Evolutionary conservation across 2,888 invertebrate species (phyloP).

Genomic region (Papilio gigon): DNA sequence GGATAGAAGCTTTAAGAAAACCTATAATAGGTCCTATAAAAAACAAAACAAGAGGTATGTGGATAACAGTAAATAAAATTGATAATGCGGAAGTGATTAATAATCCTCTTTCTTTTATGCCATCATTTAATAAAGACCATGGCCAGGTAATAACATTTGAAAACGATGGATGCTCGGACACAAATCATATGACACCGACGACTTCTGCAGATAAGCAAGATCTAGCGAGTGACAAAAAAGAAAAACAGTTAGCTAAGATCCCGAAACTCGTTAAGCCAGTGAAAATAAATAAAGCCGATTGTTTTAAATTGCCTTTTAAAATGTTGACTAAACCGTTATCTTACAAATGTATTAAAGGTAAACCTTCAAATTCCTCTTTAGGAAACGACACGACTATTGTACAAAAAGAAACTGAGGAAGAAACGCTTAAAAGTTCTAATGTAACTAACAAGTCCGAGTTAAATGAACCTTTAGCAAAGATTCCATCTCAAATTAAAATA

Average conservation of each 20-base stretch:
- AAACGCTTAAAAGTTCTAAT: neutral
- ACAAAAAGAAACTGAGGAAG: neutral
- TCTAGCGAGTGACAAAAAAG: conserved; percentile 36
- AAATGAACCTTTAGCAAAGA: conserved; percentile 54
- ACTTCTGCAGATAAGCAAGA: conserved; percentile 33
- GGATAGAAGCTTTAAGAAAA: conserved; percentile 69
- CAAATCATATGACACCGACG: neutral
- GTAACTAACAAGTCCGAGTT: conserved; percentile 5
- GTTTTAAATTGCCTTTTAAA: conserved; percentile 51
- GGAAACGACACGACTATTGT: neutral
- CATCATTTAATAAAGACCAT: conserved; percentile 43
- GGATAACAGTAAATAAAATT: conserved; percentile 70
- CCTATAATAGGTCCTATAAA: conserved; percentile 46
- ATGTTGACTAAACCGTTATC: conserved; percentile 15
- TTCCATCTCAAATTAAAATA: conserved; percentile 61
- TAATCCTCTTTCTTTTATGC: conserved; percentile 69
- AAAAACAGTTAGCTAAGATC: conserved; percentile 27
- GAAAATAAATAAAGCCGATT: conserved; percentile 66
- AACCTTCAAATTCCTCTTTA: neutral
- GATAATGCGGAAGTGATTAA: conserved; percentile 70
- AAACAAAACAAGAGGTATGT: conserved; percentile 66
- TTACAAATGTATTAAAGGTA: neutral
- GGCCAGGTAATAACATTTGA: conserved; percentile 49
- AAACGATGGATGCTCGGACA: conserved; percentile 41
- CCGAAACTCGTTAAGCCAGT: conserved; percentile 65